A percentile compares a stretch with the other conserved stretches of the same genome.
phyloP scores from a whole-genome alignment of 1,140 invertebrate species.

The Heliconius nattereri region DNA sequence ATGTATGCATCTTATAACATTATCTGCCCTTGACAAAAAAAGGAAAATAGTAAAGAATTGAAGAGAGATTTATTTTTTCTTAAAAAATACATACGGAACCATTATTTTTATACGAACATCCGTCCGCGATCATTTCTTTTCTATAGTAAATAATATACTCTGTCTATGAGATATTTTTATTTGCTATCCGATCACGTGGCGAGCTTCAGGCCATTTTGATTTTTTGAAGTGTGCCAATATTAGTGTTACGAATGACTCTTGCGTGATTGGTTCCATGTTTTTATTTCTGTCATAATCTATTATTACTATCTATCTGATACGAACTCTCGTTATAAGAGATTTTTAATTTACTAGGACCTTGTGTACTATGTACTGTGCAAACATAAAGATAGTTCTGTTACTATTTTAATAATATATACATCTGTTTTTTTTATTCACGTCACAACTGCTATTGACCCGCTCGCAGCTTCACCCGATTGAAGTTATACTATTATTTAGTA shows the following conservation, averaged over 20 bases:
- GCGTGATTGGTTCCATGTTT: conserved; percentile 6
- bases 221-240: conserved; percentile 40
- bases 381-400: background rate
- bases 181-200: conserved; percentile 52
- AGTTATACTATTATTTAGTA: too few relatives aligned
- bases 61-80: background rate
- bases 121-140: conserved; percentile 36
- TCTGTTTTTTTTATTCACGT: too few relatives aligned
- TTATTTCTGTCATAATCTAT: conserved; percentile 15
- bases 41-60: background rate
- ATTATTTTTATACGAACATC: background rate
- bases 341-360: background rate
- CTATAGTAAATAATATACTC: conserved; percentile 76
- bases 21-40: background rate
- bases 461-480: too few relatives aligned
- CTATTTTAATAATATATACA: too few relatives aligned
- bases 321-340: background rate
- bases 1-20: too few relatives aligned
- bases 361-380: background rate
- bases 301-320: conserved; percentile 14
- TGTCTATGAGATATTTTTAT: conserved; percentile 59
- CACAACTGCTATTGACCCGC: too few relatives aligned
- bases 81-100: background rate
- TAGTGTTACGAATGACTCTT: conserved; percentile 35
- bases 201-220: conserved; percentile 41